Base-by-base conservation (phyloP, 2,113 vertebrate species). In the Tenebrosternarchus preto region DNA sequence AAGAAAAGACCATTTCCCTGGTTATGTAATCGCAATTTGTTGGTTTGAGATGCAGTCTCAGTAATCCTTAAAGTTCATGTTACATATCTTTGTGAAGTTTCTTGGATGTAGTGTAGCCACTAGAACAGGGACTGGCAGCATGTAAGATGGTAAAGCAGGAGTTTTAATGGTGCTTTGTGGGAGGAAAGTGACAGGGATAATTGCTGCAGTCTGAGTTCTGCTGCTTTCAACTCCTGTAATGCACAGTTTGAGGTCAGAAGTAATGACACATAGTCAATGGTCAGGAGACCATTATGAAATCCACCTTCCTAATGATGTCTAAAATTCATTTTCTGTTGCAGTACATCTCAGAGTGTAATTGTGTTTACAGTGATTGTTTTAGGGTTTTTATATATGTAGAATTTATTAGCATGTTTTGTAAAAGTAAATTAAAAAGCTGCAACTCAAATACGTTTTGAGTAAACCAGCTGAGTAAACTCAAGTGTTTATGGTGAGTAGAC, bases 21-120 rank as follows among this genome's bases (percentile, higher is more conserved):
- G 63, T 66, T 66, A 17, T 66, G 17, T 66, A 66, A 66, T 33
- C n/a, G n/a, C n/a, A n/a, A n/a, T n/a, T n/a, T n/a, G n/a, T n/a
- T n/a, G n/a, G n/a, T n/a, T n/a, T n/a, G n/a, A n/a, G n/a, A n/a
- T n/a, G n/a, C n/a, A n/a, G n/a, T n/a, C n/a, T n/a, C n/a, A n/a
- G n/a, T n/a, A n/a, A n/a, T n/a, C n/a, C n/a, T n/a, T 22, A 59
- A 20, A 17, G 16, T 66, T 15, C 29, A 20, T 33, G 20, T 66
- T 66, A 66, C 63, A 20, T 33, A 20, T 66, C 17, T 31, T 20
- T 66, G 29, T 66, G 27, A 66, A 33, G 29, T 66, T 59, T 4
- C 63, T 7, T 66, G 63, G 29, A 19, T 33, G 17, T 66, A 12
- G 43, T 50, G 39, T 12, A 50, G 43, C 1, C 43, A 50, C 43